Evolutionary conservation across 2,888 invertebrate species (phyloP).

Genomic region (Ectemnius continuus): DNA sequence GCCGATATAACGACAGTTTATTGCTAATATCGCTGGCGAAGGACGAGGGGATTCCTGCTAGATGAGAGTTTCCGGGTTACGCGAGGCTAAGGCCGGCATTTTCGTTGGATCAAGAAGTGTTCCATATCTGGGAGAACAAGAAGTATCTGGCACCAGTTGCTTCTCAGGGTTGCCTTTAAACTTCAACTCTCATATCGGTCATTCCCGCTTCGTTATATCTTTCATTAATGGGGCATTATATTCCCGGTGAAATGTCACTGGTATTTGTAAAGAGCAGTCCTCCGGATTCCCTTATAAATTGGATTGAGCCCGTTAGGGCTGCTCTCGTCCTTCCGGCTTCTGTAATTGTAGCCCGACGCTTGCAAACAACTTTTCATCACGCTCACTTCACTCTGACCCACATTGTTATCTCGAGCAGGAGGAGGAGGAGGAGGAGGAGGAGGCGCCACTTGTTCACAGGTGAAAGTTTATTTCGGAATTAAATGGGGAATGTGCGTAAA

Average conservation of each 20-base stretch:
- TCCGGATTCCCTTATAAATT: too few relatives aligned
- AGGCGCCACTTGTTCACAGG: too few relatives aligned
- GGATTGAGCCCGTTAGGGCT: too few relatives aligned
- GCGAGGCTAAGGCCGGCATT: neutral
- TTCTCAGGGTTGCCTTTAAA: neutral
- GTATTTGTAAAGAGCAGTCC: too few relatives aligned
- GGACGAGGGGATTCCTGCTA: neutral
- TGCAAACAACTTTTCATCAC: too few relatives aligned
- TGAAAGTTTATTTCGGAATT: too few relatives aligned
- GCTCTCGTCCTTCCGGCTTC: too few relatives aligned
- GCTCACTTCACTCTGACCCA: too few relatives aligned
- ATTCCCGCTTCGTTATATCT: neutral
- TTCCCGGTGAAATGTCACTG: neutral
- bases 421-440: too few relatives aligned
- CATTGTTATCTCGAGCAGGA: too few relatives aligned
- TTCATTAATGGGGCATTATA: neutral
- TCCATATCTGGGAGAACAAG: neutral
- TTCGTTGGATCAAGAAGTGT: neutral
- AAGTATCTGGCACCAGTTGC: slow-evolving; percentile 6
- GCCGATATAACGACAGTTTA: slow-evolving; percentile 5
- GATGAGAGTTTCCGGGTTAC: neutral
- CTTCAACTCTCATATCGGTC: neutral
- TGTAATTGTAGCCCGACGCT: too few relatives aligned
- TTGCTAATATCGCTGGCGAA: slow-evolving; percentile 7
- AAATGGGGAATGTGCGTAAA: too few relatives aligned